phyloP scores from a whole-genome alignment of 2,797 vertebrate genomes.

The Coluber constrictor region DNA sequence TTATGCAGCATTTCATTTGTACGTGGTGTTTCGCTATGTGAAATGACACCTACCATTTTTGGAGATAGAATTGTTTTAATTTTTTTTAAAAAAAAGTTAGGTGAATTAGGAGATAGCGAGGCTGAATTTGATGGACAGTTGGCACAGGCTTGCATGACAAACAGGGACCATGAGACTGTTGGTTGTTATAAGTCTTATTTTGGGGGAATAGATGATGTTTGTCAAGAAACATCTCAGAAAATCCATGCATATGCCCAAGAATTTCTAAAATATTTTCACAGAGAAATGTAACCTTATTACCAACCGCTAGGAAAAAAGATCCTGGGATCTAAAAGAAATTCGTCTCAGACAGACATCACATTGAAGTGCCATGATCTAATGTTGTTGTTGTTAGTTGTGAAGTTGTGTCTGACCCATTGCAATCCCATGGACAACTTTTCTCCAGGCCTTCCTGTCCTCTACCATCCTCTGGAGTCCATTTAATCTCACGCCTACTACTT shows the following conservation, averaged over 20 bases:
- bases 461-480: no score
- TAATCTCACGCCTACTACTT: no score
- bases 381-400: no score
- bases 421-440: no score
- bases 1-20: not conserved
- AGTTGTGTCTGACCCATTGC: no score
- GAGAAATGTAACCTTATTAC: not conserved
- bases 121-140: not conserved
- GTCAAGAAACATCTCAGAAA: not conserved
- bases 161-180: not conserved
- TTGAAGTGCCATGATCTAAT: not conserved
- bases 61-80: not conserved
- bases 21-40: not conserved
- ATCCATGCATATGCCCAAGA: not conserved
- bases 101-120: not conserved
- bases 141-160: not conserved
- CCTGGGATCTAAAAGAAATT: not conserved
- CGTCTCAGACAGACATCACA: not conserved
- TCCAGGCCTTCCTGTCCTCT: no score
- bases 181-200: not conserved
- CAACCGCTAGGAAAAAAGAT: not conserved
- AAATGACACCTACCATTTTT: not conserved
- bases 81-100: not conserved
- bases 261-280: not conserved
- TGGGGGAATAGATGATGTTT: not conserved